phyloP scores from a whole-genome alignment of 2,797 vertebrate species.

The Allobates femoralis region DNA sequence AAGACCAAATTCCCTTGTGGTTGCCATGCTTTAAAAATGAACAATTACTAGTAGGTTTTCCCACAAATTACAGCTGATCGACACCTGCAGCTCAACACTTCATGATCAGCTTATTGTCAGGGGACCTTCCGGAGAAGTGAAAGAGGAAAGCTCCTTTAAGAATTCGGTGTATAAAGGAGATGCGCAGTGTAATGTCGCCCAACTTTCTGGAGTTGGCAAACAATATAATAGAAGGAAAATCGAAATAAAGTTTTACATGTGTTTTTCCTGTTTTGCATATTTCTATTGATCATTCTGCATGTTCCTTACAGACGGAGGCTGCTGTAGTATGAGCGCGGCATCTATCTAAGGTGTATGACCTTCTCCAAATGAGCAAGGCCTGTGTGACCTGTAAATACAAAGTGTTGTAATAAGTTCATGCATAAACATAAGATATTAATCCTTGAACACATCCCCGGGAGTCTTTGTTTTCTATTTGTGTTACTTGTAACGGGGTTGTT shows the following conservation, averaged over 20 bases:
- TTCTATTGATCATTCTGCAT: not conserved
- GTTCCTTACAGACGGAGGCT: constrained; percentile 70
- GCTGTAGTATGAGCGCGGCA: constrained; percentile 53
- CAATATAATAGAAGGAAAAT: not conserved
- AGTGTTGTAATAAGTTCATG: constrained; percentile 41
- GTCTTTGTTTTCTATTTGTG: constrained; percentile 45
- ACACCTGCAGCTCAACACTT: not conserved
- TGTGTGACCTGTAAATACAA: constrained; percentile 35
- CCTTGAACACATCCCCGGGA: constrained; percentile 34
- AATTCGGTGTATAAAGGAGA: not conserved
- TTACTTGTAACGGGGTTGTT: constrained; percentile 51
- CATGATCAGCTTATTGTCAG: not conserved
- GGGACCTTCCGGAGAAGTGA: no score
- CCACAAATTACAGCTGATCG: no score
- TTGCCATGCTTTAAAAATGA: not conserved
- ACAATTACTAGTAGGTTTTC: not conserved
- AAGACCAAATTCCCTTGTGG: no score
- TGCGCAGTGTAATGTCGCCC: not conserved
- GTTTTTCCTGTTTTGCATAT: constrained; percentile 19
- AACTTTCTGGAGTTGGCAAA: not conserved
- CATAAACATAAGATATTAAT: constrained; percentile 56
- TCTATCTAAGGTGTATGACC: constrained; percentile 44
- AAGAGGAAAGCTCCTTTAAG: not conserved
- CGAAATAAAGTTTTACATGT: not conserved
- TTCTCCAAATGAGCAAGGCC: constrained; percentile 39